These are phyloP conservation scores for Sipha flava DNA, from an alignment of 1,140 invertebrate species.

Conservation along the genomic window DNA sequence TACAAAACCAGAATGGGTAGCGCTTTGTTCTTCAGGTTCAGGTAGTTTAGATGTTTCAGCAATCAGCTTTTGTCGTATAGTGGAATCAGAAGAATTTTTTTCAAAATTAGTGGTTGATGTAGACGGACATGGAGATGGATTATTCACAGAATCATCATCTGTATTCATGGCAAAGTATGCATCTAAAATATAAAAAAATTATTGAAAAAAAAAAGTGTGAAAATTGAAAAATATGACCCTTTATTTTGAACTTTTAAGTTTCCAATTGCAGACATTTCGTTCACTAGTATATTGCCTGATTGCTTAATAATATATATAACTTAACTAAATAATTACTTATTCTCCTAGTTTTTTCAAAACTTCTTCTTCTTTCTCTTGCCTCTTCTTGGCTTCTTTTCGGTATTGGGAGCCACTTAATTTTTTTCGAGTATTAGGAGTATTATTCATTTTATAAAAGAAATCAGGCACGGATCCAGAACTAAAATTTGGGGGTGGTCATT, in stretches of 20 bases:
- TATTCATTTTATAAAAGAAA: not conserved
- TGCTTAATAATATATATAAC: no score
- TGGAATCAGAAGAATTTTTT: not conserved
- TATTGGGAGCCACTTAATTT: not conserved
- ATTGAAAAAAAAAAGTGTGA: not conserved
- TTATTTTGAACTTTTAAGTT: not conserved
- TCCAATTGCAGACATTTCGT: not conserved
- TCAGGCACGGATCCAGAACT: not conserved
- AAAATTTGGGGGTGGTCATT: no score
- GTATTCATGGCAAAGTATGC: not conserved
- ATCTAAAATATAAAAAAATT: not conserved
- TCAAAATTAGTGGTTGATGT: not conserved
- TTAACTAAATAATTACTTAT: not conserved
- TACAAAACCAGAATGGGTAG: not conserved
- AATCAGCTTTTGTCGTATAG: not conserved
- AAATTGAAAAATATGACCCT: not conserved
- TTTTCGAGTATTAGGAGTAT: not conserved
- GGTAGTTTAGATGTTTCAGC: not conserved
- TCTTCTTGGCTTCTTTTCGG: not conserved
- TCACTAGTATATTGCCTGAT: not conserved
- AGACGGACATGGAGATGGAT: not conserved
- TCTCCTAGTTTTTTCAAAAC: not conserved
- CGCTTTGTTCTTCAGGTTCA: not conserved
- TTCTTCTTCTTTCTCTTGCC: not conserved
- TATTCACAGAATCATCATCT: not conserved